phyloP scores from a whole-genome alignment of 1,140 invertebrate species.

The Drosophila pseudoobscura region DNA sequence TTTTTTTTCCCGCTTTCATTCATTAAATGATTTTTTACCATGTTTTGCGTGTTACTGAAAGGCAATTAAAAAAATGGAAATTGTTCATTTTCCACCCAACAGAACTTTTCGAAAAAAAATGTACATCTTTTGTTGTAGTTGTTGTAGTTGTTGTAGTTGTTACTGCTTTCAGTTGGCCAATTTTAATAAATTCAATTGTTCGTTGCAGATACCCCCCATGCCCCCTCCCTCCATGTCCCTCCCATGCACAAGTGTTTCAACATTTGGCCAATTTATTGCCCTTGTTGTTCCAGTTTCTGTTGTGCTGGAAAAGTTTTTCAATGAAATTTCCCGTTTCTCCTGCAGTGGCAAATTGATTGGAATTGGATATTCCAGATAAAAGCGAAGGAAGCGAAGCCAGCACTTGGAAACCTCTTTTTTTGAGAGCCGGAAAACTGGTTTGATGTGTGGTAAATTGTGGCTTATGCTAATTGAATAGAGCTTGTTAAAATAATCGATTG shows the following conservation, averaged over 20 bases:
- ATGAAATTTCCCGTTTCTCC: slow-evolving; percentile 33
- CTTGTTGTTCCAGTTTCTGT: slow-evolving; percentile 14
- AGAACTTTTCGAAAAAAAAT: slow-evolving; percentile 33
- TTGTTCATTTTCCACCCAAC: slow-evolving; percentile 40
- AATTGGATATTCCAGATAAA: slow-evolving; percentile 33
- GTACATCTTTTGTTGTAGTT: too few relatives aligned
- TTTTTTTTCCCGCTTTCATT: slow-evolving; percentile 27
- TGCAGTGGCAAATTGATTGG: slow-evolving; percentile 54
- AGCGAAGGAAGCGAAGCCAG: background rate
- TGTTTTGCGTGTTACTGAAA: slow-evolving; percentile 45
- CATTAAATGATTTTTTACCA: slow-evolving; percentile 50
- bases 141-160: background rate
- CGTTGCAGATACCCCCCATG: slow-evolving; percentile 2
- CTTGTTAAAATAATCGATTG: background rate
- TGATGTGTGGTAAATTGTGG: background rate
- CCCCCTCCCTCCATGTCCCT: background rate
- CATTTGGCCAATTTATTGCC: slow-evolving; percentile 21
- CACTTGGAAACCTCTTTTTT: too few relatives aligned
- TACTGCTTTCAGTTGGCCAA: slow-evolving; percentile 33
- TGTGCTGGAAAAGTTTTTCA: slow-evolving; percentile 47
- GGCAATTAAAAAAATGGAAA: slow-evolving; percentile 69
- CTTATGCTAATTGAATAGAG: background rate
- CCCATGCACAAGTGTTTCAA: slow-evolving; percentile 9
- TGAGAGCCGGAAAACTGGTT: background rate
- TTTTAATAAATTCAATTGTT: slow-evolving; percentile 64